Percentiles rank a stretch among this genome's conserved stretches.
These are phyloP conservation scores for Sarcophaga variegata DNA, from an alignment of 2,888 invertebrate species.

Conservation along the genomic window DNA sequence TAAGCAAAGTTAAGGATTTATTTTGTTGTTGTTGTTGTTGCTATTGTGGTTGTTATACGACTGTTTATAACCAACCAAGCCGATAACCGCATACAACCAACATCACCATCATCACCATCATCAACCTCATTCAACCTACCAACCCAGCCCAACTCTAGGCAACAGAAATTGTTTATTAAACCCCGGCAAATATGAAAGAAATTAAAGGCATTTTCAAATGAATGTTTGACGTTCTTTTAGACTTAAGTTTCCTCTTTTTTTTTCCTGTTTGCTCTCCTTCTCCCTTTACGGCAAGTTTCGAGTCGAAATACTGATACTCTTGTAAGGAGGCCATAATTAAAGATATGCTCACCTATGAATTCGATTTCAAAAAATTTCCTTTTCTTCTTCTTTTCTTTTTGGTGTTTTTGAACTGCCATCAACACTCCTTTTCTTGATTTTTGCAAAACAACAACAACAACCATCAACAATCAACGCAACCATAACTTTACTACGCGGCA, in stretches of 20 bases:
- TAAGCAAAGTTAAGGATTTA: constrained; percentile 70
- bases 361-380: constrained; percentile 9
- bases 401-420: constrained; percentile 63
- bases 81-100: constrained; percentile 71
- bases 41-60: constrained; percentile 47
- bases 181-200: constrained; percentile 27
- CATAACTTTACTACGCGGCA: constrained; percentile 31
- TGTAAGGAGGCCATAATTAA: constrained; percentile 52
- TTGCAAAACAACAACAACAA: neutral
- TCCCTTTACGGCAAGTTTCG: neutral
- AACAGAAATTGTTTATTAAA: constrained; percentile 37
- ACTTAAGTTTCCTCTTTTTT: constrained; percentile 19
- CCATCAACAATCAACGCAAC: constrained; percentile 1
- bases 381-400: neutral
- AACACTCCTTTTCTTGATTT: constrained; percentile 61
- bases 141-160: constrained; percentile 43
- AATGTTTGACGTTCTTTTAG: constrained; percentile 2
- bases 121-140: constrained; percentile 10
- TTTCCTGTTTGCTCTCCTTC: neutral
- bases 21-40: constrained; percentile 35
- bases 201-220: constrained; percentile 27
- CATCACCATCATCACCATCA: constrained; percentile 33
- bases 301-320: neutral
- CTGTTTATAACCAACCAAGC: constrained; percentile 47
- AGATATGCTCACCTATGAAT: constrained; percentile 41